Evolutionary conservation across 1,140 invertebrate species (phyloP).

Genomic region (Aethina tumida): DNA sequence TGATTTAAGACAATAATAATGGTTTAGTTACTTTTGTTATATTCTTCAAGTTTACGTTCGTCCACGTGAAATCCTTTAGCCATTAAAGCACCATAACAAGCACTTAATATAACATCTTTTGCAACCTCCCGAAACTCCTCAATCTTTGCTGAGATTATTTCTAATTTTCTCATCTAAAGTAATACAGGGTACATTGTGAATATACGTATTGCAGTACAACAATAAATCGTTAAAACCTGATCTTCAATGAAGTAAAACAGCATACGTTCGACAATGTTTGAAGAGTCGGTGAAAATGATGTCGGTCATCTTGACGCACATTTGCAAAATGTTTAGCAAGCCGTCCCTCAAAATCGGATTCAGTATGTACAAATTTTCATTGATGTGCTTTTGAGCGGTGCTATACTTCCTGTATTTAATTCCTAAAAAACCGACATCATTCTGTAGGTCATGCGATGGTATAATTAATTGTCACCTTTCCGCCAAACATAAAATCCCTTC

Average conservation of each 20-base stretch:
- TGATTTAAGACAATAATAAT: conserved; percentile 3
- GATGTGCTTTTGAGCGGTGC: conserved; percentile 45
- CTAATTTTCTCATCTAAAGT: conserved; percentile 42
- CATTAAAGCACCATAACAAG: conserved; percentile 62
- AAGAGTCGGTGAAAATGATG: conserved; percentile 47
- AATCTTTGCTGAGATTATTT: conserved; percentile 43
- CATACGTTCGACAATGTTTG: conserved; percentile 44
- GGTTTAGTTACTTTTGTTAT: conserved; percentile 13
- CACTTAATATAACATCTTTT: conserved; percentile 52
- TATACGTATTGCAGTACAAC: not conserved
- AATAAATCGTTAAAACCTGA: conserved; percentile 39
- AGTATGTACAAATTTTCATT: conserved; percentile 60
- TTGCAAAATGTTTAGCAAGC: conserved; percentile 55
- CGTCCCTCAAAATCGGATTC: conserved; percentile 57
- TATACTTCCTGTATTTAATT: conserved; percentile 58
- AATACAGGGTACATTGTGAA: too few species aligned
- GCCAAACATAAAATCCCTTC: conserved; percentile 77
- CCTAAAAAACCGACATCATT: too few species aligned
- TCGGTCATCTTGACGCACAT: conserved; percentile 58
- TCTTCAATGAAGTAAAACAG: conserved; percentile 57
- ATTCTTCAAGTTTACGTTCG: conserved; percentile 21
- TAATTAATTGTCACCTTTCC: too few species aligned
- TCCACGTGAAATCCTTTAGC: conserved; percentile 51
- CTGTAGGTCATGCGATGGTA: too few species aligned
- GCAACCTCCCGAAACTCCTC: conserved; percentile 48